Conservation (phyloP, 2,888 invertebrate genomes). For the Xanthorhoe spadicearia region DNA sequence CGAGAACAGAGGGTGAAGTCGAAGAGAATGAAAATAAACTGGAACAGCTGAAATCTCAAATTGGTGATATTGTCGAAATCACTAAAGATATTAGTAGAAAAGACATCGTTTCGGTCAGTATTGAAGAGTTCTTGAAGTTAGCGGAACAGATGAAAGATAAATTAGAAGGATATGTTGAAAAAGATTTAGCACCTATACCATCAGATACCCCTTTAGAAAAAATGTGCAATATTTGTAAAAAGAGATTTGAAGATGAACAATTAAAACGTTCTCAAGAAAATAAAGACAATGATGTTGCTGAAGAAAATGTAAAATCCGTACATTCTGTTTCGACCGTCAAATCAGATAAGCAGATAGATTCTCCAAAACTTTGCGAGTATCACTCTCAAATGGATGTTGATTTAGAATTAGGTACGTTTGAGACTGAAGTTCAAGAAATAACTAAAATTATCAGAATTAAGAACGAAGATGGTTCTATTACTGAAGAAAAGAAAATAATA, state of each 20-base stretch:
- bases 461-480: constrained; percentile 56
- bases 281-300: not conserved
- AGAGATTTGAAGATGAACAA: constrained; percentile 16
- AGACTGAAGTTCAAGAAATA: constrained; percentile 54
- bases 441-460: constrained; percentile 51
- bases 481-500: constrained; percentile 53
- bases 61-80: constrained; percentile 47
- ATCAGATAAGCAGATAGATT: constrained; percentile 17
- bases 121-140: constrained; percentile 49
- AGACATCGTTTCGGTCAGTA: constrained; percentile 36
- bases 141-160: constrained; percentile 47
- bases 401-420: constrained; percentile 50
- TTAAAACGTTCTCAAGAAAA: too few relatives aligned
- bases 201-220: constrained; percentile 6
- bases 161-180: constrained; percentile 21
- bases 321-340: constrained; percentile 32
- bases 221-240: constrained; percentile 16
- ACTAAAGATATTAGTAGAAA: constrained; percentile 47
- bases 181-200: constrained; percentile 3
- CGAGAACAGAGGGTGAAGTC: constrained; percentile 1
- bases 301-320: constrained; percentile 1
- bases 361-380: constrained; percentile 8
- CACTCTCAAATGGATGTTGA: constrained; percentile 29
- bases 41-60: constrained; percentile 45
- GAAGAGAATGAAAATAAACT: constrained; percentile 40